A percentile compares a stretch with the other conserved stretches of the same genome.
phyloP scores from a whole-genome alignment of 2,797 vertebrate species.

The Paratrypauchen microcephalus region DNA sequence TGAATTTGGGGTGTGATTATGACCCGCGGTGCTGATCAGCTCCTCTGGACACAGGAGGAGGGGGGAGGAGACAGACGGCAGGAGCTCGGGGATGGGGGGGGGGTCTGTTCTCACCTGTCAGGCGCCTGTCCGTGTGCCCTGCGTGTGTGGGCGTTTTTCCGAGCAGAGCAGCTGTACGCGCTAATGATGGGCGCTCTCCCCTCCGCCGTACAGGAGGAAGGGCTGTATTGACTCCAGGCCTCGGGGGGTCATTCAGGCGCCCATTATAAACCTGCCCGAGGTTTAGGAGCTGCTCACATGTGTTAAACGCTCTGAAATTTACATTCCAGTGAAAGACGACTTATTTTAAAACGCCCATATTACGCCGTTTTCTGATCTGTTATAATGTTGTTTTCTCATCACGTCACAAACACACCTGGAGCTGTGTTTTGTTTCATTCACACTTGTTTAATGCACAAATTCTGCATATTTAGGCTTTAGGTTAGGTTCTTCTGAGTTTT shows the following conservation, averaged over 20 bases:
- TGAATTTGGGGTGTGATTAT: conserved; percentile 70
- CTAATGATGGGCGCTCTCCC: conserved; percentile 67
- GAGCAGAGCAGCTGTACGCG: conserved; percentile 50
- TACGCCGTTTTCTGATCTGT: too few species aligned
- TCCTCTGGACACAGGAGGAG: too few species aligned
- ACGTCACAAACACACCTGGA: too few species aligned
- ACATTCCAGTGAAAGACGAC: background rate
- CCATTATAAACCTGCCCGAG: conserved; percentile 16
- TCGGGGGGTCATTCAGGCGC: conserved; percentile 30
- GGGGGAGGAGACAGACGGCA: conserved; percentile 42
- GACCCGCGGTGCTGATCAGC: conserved; percentile 52
- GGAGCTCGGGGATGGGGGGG: too few species aligned
- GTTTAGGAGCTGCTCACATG: conserved; percentile 24
- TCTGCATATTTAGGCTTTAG: too few species aligned
- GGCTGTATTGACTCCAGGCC: conserved; percentile 67
- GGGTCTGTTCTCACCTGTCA: conserved; percentile 83
- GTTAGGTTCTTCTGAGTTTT: too few species aligned
- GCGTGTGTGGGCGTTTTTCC: conserved; percentile 56
- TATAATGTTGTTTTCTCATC: too few species aligned
- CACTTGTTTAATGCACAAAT: too few species aligned
- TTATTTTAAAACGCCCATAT: background rate
- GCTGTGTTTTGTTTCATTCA: too few species aligned
- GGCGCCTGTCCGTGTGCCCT: conserved; percentile 64
- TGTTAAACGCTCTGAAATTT: conserved; percentile 32
- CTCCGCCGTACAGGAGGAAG: conserved; percentile 21